Evolutionary conservation across 2,888 invertebrate genomes (phyloP), one percentile per base, ranked within the genome.

Genomic region (Drosophila greeni): DNA sequence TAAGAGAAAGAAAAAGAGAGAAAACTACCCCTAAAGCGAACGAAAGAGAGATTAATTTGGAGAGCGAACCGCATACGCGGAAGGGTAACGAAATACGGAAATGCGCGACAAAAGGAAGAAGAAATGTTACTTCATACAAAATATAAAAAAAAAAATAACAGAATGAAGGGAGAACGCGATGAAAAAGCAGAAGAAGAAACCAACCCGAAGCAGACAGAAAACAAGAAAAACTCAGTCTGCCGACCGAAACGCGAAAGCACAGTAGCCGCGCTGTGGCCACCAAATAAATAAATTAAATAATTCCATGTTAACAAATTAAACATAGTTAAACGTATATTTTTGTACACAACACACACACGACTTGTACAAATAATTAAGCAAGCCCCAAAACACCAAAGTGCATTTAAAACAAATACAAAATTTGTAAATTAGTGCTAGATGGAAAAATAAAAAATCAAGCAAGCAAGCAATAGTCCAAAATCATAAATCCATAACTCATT

Each of bases 51-150:
- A 64, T 37, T 34, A 37, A 31, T 24, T 42, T 23, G 1, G 45
- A 62, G 48, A 58, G 52, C 40, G 31, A 36, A 61, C 65, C 53
- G 55, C 75, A 74, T 71, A 83, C 74, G 71, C 79, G 66, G 82
- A 85, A 78, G 81, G 74, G 82, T 85, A 75, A 76, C 77, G 67
- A 74, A 80, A 84, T 81, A 81, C 82, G 81, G 85, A 82, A 82
- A 74, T 81, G 79, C 66, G 80, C 72, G 66, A 66, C 73, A 61
- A 69, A 68, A 62, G 52, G 65, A 62, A 49, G 65, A 65, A 60
- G 74, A 71, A 80, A 76, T 48, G 66, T 79, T 80, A 82, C 81
- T 84, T 76, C 62, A 74, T 18, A 59, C 34, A 23, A 33, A 57
- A 43, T 52, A 58, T 20, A 52, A 40, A 24, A 49, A 47, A 48